These are phyloP conservation scores for Priocnemis perturbator DNA, from an alignment of 2,888 invertebrate species.

Conservation along the genomic window DNA sequence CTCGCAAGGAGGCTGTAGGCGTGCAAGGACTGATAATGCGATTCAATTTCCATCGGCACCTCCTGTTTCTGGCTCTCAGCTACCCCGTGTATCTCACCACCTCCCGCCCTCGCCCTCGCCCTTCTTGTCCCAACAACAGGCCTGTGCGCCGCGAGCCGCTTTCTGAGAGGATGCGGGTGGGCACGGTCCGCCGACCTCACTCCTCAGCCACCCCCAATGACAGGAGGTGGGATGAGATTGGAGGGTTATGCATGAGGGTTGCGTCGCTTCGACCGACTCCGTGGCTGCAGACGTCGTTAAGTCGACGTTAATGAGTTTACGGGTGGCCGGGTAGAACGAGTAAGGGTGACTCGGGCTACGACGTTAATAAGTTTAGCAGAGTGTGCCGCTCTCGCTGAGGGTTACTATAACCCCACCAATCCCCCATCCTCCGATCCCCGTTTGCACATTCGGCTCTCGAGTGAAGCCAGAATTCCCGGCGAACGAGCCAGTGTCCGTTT, in stretches of 20 bases:
- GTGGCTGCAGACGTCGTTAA: conserved; percentile 25
- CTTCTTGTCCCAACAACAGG: background rate
- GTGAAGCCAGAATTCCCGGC: background rate
- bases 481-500: no score
- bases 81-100: background rate
- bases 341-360: conserved; percentile 11
- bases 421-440: background rate
- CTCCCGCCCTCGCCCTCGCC: conserved; percentile 1
- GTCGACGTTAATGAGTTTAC: conserved; percentile 32
- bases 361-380: conserved; percentile 51
- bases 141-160: background rate
- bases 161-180: background rate
- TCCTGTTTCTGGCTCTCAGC: conserved; percentile 31
- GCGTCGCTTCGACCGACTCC: conserved; percentile 6
- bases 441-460: conserved; percentile 16
- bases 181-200: background rate
- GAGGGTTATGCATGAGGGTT: conserved; percentile 2
- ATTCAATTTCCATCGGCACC: conserved; percentile 53
- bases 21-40: conserved; percentile 55
- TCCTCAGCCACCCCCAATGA: no score
- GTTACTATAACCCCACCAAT: conserved; percentile 4
- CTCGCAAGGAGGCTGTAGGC: conserved; percentile 29
- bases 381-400: background rate
- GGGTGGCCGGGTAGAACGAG: background rate
- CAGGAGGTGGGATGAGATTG: background rate